A percentile compares a stretch with the other conserved stretches of the same genome.
phyloP scores from a whole-genome alignment of 2,888 invertebrate species.

The Sericinus montela region DNA sequence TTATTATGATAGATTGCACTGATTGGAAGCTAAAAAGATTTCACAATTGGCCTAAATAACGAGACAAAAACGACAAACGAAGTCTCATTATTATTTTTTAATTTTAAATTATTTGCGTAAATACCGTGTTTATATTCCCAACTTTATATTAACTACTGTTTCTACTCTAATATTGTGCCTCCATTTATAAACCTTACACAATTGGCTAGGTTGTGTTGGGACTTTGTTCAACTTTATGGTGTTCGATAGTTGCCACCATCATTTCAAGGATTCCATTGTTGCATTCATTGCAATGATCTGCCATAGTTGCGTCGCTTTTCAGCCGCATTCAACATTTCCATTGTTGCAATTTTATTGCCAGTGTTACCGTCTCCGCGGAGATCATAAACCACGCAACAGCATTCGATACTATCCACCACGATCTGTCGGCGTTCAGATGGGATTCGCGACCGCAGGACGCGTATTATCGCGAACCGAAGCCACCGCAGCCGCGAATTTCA shows the following conservation, averaged over 20 bases:
- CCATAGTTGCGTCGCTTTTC: slow-evolving; percentile 67
- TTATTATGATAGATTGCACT: neutral
- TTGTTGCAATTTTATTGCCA: slow-evolving; percentile 77
- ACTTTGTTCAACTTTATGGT: slow-evolving; percentile 53
- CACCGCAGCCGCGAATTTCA: slow-evolving; percentile 74
- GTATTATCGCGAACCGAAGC: slow-evolving; percentile 64
- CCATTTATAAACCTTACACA: slow-evolving; percentile 13
- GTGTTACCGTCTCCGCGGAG: slow-evolving; percentile 71
- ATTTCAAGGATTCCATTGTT: slow-evolving; percentile 72
- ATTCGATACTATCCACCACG: slow-evolving; percentile 66
- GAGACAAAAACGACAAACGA: slow-evolving; percentile 38
- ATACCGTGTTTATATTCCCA: too few relatives aligned
- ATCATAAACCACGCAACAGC: slow-evolving; percentile 71
- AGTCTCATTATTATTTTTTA: too few relatives aligned
- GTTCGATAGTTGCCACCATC: slow-evolving; percentile 72
- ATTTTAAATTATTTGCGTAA: too few relatives aligned
- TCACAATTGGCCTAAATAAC: slow-evolving; percentile 30
- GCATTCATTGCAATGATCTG: slow-evolving; percentile 72
- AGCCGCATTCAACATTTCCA: slow-evolving; percentile 74
- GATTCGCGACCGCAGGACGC: slow-evolving; percentile 68
- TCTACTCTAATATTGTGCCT: neutral
- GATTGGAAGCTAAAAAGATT: neutral
- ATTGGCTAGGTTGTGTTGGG: slow-evolving; percentile 44
- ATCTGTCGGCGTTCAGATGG: slow-evolving; percentile 57
- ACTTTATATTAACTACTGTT: neutral